A percentile compares a stretch with the other conserved stretches of the same genome.
Evolutionary conservation across 2,113 vertebrate genomes (phyloP).

Genomic region (Crotalus tigris): DNA sequence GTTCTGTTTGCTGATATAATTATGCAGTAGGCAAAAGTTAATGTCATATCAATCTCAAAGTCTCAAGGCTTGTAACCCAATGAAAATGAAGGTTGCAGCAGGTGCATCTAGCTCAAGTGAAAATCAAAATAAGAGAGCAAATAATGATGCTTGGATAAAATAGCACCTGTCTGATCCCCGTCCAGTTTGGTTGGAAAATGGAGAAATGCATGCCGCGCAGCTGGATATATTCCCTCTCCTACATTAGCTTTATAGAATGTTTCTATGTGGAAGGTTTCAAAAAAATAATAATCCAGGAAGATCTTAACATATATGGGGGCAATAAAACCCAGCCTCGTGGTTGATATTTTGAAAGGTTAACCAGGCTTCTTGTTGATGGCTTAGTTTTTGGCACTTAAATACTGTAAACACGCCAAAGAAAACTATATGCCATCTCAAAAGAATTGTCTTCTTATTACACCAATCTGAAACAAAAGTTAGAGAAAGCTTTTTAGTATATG

Average conservation of each 20-base stretch:
- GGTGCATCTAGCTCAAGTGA: slow-evolving; percentile 5
- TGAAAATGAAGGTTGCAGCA: background rate
- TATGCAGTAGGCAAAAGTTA: slow-evolving; percentile 30
- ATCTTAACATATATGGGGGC: background rate
- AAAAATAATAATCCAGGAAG: background rate
- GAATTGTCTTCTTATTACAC: background rate
- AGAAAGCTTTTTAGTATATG: background rate
- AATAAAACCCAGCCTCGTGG: background rate
- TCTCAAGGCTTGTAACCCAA: background rate
- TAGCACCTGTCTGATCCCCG: background rate
- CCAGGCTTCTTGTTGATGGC: background rate
- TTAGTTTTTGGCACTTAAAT: background rate
- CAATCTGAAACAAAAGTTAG: background rate
- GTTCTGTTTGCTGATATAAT: slow-evolving; percentile 27
- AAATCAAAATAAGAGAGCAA: rapidly evolving
- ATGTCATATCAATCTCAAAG: background rate
- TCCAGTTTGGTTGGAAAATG: background rate
- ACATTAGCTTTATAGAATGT: slow-evolving; percentile 12
- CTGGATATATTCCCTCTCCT: slow-evolving; percentile 16
- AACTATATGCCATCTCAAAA: background rate
- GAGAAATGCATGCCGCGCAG: background rate
- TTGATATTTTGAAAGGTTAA: background rate
- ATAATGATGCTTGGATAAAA: background rate
- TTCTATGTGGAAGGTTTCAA: background rate
- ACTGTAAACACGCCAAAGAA: background rate